phyloP scores from a whole-genome alignment of 2,888 invertebrate species.

The Epinotia nisella region DNA sequence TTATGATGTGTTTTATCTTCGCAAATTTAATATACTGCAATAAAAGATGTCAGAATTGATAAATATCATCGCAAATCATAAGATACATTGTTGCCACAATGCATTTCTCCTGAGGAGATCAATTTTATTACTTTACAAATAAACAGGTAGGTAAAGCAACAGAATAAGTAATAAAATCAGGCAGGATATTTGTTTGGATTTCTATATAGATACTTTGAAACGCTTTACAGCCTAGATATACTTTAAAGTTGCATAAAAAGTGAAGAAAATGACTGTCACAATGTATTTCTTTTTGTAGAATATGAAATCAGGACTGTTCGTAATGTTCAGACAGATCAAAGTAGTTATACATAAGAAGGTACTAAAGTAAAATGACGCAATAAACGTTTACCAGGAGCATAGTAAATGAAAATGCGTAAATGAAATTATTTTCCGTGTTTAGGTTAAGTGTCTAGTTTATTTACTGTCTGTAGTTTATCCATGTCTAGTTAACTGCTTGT shows the following conservation, averaged over 20 bases:
- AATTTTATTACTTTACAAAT: conserved; percentile 23
- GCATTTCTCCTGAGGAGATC: conserved; percentile 13
- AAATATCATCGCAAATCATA: conserved; percentile 32
- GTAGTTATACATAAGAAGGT: no score
- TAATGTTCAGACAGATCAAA: no score
- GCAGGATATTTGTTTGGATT: conserved; percentile 2
- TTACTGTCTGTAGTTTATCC: no score
- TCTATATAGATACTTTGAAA: neutral
- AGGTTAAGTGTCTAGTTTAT: no score
- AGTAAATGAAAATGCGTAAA: no score
- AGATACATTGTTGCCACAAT: conserved; percentile 32
- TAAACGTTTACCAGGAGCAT: no score
- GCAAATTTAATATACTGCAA: conserved; percentile 6
- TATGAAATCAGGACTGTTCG: no score
- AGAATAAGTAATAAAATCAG: conserved; percentile 19
- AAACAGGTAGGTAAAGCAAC: neutral
- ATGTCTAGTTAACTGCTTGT: no score
- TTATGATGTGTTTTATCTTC: conserved; percentile 1
- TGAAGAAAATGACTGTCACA: no score
- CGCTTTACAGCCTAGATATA: neutral
- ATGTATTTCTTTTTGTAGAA: no score
- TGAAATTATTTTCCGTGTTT: no score
- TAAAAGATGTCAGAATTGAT: conserved; percentile 26
- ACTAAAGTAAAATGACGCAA: no score
- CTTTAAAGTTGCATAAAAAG: neutral